These are phyloP conservation scores for Caenorhabditis zanzibari DNA, from an alignment of 2,888 invertebrate genomes.

Conservation along the genomic window DNA sequence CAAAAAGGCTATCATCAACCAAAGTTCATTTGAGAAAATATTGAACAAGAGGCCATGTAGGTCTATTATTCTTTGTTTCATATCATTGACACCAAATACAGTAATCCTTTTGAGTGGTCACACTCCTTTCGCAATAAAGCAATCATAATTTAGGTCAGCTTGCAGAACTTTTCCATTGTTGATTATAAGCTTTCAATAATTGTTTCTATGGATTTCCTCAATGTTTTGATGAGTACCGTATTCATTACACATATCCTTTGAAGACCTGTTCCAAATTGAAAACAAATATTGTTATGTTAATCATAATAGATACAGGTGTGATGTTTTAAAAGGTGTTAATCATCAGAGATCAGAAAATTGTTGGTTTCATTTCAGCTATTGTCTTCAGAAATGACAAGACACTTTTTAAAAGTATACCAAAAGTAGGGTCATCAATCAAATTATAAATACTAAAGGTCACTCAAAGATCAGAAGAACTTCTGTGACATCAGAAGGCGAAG, in stretches of 20 bases:
- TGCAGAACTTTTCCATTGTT: background rate
- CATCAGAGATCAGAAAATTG: conserved; percentile 20
- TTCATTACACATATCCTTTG: conserved; percentile 2
- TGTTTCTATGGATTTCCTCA: background rate
- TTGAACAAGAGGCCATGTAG: background rate
- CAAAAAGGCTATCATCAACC: conserved; percentile 14
- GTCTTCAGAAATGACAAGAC: conserved; percentile 1
- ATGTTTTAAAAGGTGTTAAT: conserved; percentile 22
- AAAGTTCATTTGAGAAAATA: background rate
- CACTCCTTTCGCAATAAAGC: conserved; percentile 7
- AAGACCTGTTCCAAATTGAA: conserved; percentile 21
- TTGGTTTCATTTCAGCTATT: background rate
- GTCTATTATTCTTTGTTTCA: conserved; percentile 8
- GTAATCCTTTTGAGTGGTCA: conserved; percentile 7
- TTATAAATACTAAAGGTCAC: conserved; percentile 14
- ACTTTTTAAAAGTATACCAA: conserved; percentile 1
- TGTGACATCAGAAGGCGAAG: conserved; percentile 14
- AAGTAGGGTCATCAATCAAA: background rate
- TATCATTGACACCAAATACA: conserved; percentile 14
- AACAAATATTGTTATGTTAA: conserved; percentile 25
- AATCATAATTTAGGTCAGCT: background rate
- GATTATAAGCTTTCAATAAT: background rate
- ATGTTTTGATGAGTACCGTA: background rate
- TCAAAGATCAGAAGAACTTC: conserved; percentile 16
- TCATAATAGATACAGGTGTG: conserved; percentile 33